Evolutionary conservation across 2,888 invertebrate species (phyloP), one percentile per base, ranked within the genome.

Genomic region (Ethmia dodecea): DNA sequence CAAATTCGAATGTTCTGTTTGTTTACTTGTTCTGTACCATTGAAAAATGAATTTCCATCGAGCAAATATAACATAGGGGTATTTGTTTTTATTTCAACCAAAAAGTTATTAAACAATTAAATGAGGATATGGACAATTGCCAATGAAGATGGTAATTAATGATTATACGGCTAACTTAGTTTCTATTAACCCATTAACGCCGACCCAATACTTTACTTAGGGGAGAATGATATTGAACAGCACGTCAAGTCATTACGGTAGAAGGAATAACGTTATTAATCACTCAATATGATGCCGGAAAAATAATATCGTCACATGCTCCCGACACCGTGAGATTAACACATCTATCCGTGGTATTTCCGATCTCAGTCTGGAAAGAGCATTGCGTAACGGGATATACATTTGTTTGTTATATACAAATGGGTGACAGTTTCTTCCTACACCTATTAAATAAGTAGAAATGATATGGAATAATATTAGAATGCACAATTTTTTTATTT

Each of bases 261-360:
- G 57, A 73, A 66, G 65, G 65, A 78, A 76, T 71, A 69, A 68
- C 64, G 75, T 76, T 83, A 84, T 83, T 84, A 83, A 84, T 84
- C 80, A 79, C 66, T 64, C 55, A 62, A 78, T 77, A 74, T 72
- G 73, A 76, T 73, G 66, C 69, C 52, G 67, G 55, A 75, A 72
- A 78, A 81, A 77, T 78, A 78, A 71, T 78, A 78, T 72, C 80
- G 79, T 80, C 83, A 80, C 74, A 75, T 83, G 83, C 60, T 76
- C 66, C 55, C 65, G 83, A 81, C 83, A 77, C 66, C 60, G 67
- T 64, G 71, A 75, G 79, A 84, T 81, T 83, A 83, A 80, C 78
- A 78, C 83, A 70, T 71, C 73, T 62, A 58, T 65, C 55, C 61
- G 44, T 38, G 51, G 41, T 58, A 52, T 58, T 65, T 49, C 49